Evolutionary conservation across 2,888 invertebrate species (phyloP).

Genomic region (Ormyrus nitidulus): DNA sequence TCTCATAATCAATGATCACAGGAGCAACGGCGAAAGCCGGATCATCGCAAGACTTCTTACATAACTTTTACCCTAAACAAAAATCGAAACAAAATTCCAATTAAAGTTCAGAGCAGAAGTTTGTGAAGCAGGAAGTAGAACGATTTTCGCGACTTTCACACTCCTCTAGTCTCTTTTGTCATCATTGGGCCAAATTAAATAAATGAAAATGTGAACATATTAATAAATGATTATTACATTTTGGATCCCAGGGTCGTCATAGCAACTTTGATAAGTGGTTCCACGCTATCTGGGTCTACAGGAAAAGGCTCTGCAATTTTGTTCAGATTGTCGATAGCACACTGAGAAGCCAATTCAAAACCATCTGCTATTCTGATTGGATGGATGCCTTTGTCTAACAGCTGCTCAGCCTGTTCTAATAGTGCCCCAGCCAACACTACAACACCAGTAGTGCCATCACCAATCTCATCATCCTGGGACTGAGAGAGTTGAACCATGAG

Average conservation of each 20-base stretch:
- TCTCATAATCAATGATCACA: constrained; percentile 74
- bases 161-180: constrained; percentile 69
- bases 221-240: constrained; percentile 79
- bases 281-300: constrained; percentile 87
- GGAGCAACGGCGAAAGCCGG: constrained; percentile 64
- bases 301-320: constrained; percentile 93
- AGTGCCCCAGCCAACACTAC: constrained; percentile 93
- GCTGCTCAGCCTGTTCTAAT: constrained; percentile 93
- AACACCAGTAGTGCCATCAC: constrained; percentile 99
- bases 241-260: constrained; percentile 99
- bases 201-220: neutral
- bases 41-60: too few species aligned
- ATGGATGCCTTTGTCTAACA: constrained; percentile 98
- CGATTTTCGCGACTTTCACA: constrained; percentile 53
- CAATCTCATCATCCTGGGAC: constrained; percentile 99
- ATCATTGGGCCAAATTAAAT: constrained; percentile 65
- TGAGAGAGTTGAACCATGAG: constrained; percentile 98
- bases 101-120: too few species aligned
- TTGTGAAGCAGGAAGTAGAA: neutral
- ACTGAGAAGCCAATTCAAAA: constrained; percentile 96
- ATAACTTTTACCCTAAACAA: too few species aligned
- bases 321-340: constrained; percentile 90
- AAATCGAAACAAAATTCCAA: too few species aligned
- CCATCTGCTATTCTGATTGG: constrained; percentile 99
- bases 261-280: constrained; percentile 94